phyloP scores from a whole-genome alignment of 2,888 invertebrate species.

The Sepiola atlantica region DNA sequence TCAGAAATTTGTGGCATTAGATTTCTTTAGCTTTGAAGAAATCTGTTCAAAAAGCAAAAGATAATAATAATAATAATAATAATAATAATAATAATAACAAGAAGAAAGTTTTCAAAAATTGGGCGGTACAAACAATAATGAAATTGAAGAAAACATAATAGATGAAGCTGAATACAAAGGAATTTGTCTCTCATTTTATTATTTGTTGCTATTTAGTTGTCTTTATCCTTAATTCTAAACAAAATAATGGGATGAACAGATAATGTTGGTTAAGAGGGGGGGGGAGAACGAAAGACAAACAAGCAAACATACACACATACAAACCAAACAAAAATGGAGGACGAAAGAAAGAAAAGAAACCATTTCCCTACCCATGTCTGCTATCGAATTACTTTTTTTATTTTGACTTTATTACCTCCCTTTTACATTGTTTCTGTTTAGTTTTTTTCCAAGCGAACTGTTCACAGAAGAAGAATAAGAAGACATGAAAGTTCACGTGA shows the following conservation, averaged over 20 bases:
- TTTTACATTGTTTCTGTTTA: background rate
- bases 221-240: constrained; percentile 9
- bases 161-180: constrained; percentile 6
- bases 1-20: background rate
- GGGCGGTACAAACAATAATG: background rate
- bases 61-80: no score
- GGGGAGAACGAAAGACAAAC: background rate
- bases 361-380: background rate
- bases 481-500: background rate
- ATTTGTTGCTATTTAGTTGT: background rate
- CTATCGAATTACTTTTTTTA: background rate
- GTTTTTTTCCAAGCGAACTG: background rate
- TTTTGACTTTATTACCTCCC: background rate
- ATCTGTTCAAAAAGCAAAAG: background rate
- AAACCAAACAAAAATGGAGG: background rate
- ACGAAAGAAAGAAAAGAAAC: no score
- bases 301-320: no score
- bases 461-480: constrained; percentile 18
- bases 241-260: constrained; percentile 14
- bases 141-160: background rate
- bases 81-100: no score
- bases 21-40: constrained; percentile 21
- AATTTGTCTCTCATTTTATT: background rate
- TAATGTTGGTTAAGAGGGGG: background rate
- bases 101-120: no score